Base-by-base conservation (phyloP, 2,888 invertebrate genomes). In the Pollenia amentaria region DNA sequence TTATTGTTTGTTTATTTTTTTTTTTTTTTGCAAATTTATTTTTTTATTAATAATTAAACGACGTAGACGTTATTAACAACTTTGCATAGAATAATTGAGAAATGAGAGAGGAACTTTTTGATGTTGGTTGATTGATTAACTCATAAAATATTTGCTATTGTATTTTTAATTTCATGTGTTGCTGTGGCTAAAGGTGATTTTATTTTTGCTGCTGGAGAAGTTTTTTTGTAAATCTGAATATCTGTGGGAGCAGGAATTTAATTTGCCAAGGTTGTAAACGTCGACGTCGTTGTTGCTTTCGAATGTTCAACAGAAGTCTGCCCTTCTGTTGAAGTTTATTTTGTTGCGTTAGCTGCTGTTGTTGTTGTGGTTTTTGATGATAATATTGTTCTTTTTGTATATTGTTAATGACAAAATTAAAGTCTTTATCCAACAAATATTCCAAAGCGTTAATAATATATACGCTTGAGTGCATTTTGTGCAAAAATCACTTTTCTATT, bases 401-500 rank as follows among this genome's bases (percentile, higher is more conserved):
- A 62, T 81, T 79, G 51, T 38, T 67, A 64, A 51, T 67, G 57
- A 67, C 40, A 67, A 64, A 55, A 79, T 60, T 80, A n/a, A 65
- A 51, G 80, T 87, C 76, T 76, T 78, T 83, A 82, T 86, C 85
- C 88, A 88, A 86, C 85, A 85, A 86, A 84, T 87, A 73, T 80
- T 84, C 84, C 67, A 84, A 89, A 88, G 87, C 84, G 87, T 82
- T 89, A 70, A 79, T 82, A 9, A 14, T 87, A 86, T 89, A 88
- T 89, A 89, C 91, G 90, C 89, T 89, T 88, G 91, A 90, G 91
- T 89, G 90, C 92, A 92, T 92, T 92, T 92, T 92, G 92, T 90
- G 90, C 89, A 85, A 88, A 60, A 78, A 38, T 73, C 64, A 83
- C 62, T 70, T 75, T 84, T 76, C 46, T 62, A 11, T 44, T 60